Evolutionary conservation across 2,797 vertebrate species (phyloP).

Genomic region (Rhynchonycteris naso): DNA sequence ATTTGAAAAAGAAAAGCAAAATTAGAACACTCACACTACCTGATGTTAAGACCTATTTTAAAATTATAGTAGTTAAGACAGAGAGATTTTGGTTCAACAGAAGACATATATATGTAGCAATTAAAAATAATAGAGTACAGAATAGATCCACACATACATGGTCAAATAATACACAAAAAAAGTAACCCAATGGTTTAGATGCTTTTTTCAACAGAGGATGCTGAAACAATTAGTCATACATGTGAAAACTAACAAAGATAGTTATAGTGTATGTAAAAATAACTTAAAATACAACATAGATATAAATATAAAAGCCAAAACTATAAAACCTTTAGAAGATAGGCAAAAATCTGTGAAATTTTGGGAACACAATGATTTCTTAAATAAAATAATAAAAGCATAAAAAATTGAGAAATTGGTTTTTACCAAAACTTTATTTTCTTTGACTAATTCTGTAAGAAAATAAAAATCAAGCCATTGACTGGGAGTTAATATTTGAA

Average conservation of each 20-base stretch:
- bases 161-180: background rate
- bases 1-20: background rate
- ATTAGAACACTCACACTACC: background rate
- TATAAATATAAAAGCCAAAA: background rate
- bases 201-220: background rate
- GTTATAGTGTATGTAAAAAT: background rate
- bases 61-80: background rate
- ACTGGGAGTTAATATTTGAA: background rate
- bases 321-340: background rate
- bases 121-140: background rate
- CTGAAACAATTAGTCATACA: background rate
- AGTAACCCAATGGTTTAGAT: background rate
- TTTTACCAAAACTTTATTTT: background rate
- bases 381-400: background rate
- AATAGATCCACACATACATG: background rate
- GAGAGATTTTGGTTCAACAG: background rate
- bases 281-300: background rate
- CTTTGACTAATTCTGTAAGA: background rate
- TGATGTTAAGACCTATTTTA: background rate
- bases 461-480: background rate
- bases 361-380: background rate
- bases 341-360: background rate
- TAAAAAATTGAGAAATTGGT: background rate
- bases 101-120: background rate
- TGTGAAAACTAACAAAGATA: background rate